Percentiles rank a stretch among this genome's conserved stretches.
Evolutionary conservation across 2,888 invertebrate genomes (phyloP).

Genomic region (Tipula unca): DNA sequence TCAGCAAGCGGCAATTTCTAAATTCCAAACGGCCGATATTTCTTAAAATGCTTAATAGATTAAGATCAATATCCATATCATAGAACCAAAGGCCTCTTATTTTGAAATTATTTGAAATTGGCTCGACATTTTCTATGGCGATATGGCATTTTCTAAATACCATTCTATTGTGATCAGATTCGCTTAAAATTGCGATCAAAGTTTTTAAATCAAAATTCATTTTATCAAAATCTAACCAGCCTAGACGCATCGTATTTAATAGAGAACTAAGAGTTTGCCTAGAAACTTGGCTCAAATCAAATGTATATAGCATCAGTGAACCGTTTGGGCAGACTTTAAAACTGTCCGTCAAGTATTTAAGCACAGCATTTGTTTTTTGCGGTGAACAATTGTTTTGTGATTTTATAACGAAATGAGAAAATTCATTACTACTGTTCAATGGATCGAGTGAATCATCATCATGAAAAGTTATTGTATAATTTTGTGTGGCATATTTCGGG

Average conservation of each 20-base stretch:
- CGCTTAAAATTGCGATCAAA: not conserved
- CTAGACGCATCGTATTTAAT: not conserved
- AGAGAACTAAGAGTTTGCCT: not conserved
- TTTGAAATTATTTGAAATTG: not conserved
- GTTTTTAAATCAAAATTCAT: not conserved
- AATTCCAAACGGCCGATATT: not conserved
- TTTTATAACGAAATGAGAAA: not conserved
- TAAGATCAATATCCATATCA: not conserved
- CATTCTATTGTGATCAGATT: not conserved
- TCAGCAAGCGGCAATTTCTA: not conserved
- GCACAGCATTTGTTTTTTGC: not conserved
- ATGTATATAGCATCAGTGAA: not conserved
- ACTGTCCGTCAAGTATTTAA: not conserved
- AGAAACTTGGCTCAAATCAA: not conserved
- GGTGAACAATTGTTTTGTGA: not conserved
- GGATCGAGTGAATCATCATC: not conserved
- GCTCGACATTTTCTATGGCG: not conserved
- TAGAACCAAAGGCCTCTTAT: not conserved
- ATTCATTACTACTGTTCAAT: not conserved
- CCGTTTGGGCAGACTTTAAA: not conserved
- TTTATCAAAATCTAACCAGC: not conserved
- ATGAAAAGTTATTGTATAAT: not conserved
- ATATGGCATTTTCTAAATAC: not conserved
- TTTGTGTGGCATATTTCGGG: not conserved
- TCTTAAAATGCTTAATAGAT: not conserved